Evolutionary conservation across 2,797 vertebrate species (phyloP).

Genomic region (Peromyscus eremicus): DNA sequence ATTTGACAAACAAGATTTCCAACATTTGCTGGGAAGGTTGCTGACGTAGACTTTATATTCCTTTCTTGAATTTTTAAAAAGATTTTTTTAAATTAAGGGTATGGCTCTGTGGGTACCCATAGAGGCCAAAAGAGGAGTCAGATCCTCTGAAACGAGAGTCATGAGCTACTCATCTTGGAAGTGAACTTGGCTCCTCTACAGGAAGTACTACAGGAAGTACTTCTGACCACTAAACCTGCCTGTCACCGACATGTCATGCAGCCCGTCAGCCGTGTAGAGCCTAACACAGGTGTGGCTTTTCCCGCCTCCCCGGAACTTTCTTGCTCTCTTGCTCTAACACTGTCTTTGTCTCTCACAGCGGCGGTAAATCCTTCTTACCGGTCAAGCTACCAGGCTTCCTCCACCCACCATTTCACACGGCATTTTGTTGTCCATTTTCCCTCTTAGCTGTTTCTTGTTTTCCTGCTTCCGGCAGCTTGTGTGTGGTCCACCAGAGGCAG

Average conservation of each 20-base stretch:
- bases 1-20: background rate
- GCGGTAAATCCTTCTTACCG: background rate
- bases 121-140: background rate
- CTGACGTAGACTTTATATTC: background rate
- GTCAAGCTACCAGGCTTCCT: background rate
- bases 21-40: background rate
- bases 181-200: background rate
- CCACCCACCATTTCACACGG: background rate
- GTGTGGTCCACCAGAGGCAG: background rate
- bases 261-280: background rate
- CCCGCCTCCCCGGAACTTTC: background rate
- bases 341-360: background rate
- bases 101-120: background rate
- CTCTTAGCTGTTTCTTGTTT: background rate
- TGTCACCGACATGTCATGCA: background rate
- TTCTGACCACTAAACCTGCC: background rate
- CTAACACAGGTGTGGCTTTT: background rate
- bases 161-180: background rate
- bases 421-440: background rate
- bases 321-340: background rate
- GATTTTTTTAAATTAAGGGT: background rate
- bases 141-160: background rate
- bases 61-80: background rate
- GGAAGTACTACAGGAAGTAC: background rate
- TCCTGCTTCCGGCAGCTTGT: background rate